Evolutionary conservation across 1,140 invertebrate species (phyloP), one percentile per base, ranked within the genome.

Genomic region (Temnothorax longispinosus): DNA sequence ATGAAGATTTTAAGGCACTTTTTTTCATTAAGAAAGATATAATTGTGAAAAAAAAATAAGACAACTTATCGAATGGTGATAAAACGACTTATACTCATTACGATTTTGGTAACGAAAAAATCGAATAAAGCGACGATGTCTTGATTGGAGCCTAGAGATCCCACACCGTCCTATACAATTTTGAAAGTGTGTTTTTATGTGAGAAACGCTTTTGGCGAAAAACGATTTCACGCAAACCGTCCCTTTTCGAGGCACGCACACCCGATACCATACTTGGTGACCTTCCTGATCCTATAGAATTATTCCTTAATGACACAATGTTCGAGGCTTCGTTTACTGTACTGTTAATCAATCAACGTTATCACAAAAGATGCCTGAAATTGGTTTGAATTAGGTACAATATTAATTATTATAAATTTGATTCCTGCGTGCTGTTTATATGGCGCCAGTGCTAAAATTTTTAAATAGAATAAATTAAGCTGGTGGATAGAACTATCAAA

Each of bases 241-340:
- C n/a, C n/a, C 67, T 94, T 72, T 75, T 52, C 92, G 97, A 90
- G 97, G 97, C 2, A 96, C n/a, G n/a, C n/a, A n/a, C n/a, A n/a
- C n/a, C 95, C 72, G 97, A 98, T 87, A 98, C 98, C 0, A 96
- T 98, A 86, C 94, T 99, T 27, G 98, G 97, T 2, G 97, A 98
- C 95, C 97, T 97, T 0, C 96, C 97, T 18, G 97, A 98, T 95
- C 96, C 97, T 0, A 94, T 96, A 80, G 98, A 99, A 96, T 93
- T 99, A 44, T 98, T 98, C 95, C 91, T 97, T 35, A 96, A 96
- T 1, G 97, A 98, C n/a, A 92, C 96, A 97, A 76, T 98, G 98
- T 94, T 96, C 87, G 96, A 97, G 88, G 96, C 96, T 58, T 96
- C 96, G 1, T 92, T 98, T 1, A 96, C 95, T n/a, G 67, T 96